Conservation (phyloP, 2,888 invertebrate species). For the Eupithecia inturbata region DNA sequence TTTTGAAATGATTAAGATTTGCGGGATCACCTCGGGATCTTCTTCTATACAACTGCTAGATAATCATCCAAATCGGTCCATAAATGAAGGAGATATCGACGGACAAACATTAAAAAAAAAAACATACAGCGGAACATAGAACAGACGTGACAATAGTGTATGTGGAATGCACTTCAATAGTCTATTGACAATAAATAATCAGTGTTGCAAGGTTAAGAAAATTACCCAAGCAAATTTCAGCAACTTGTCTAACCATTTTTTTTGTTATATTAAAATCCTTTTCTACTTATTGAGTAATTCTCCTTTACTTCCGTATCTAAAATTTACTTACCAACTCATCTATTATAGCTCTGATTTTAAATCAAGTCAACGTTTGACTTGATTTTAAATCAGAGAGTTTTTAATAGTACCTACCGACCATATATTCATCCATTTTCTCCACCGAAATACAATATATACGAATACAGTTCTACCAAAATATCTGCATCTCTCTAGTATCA, state of each 20-base stretch:
- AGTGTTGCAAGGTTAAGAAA: background rate
- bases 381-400: too few relatives aligned
- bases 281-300: background rate
- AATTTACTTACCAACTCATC: background rate
- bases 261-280: background rate
- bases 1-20: too few relatives aligned
- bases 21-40: too few relatives aligned
- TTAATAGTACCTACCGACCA: background rate
- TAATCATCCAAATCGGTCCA: too few relatives aligned
- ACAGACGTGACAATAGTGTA: background rate
- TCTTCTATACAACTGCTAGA: too few relatives aligned
- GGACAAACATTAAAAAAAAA: too few relatives aligned
- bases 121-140: too few relatives aligned
- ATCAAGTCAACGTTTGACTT: too few relatives aligned
- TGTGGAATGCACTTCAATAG: background rate
- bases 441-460: too few relatives aligned
- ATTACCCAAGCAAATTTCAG: background rate
- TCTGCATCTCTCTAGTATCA: background rate
- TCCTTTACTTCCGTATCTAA: background rate
- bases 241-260: too few relatives aligned
- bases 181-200: background rate
- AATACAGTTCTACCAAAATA: background rate
- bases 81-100: too few relatives aligned
- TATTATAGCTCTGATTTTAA: background rate
- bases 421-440: background rate